Base-by-base conservation (phyloP, 2,888 invertebrate genomes). In the Coenonympha glycerion region DNA sequence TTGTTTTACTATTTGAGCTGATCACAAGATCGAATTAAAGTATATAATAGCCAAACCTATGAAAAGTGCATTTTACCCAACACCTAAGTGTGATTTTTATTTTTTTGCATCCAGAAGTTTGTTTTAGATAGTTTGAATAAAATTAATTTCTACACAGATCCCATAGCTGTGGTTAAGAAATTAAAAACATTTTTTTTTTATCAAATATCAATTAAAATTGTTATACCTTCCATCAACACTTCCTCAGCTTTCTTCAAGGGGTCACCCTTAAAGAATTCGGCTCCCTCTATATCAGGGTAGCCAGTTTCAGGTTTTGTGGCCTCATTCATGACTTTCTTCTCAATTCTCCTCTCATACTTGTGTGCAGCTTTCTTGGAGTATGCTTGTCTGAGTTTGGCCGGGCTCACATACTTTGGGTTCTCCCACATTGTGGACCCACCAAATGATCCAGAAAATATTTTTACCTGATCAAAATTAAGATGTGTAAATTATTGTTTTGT, bases 391-490 rank as follows among this genome's bases (percentile, higher is more conserved):
- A 93, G 90, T 89, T 92, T 92, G 42, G 97, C 93, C 11, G 99
- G 99, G 56, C 97, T 95, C 0, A 97, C 88, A 79, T 97, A 99
- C 63, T 92, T 86, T 1, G 95, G 91, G 88, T 99, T 99, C 71
- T 97, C 95, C 95, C 98, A 99, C 47, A 99, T 81, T 16, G 96
- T 92, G 52, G 91, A 89, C 3, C 98, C 99, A 53, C 95, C 93
- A 86, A 99, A 99, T 67, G 98, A 98, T 3, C 95, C 95, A 48
- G 93, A 92, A 87, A 99, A 99, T 70, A 99, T 93, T 86, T 97
- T 95, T 0, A 99, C 95, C 76, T 94, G 87, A 66, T 92, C 90
- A 50, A 90, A 72, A 31, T 89, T 5, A 31, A 24, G 1, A 21
- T 11, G n/a, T 3, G 5, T 15, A 8, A n/a, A n/a, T n/a, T n/a